Percentiles rank a stretch among this genome's conserved stretches.
These are phyloP conservation scores for Panurus biarmicus DNA, from an alignment of 2,113 vertebrate species.

Conservation along the genomic window DNA sequence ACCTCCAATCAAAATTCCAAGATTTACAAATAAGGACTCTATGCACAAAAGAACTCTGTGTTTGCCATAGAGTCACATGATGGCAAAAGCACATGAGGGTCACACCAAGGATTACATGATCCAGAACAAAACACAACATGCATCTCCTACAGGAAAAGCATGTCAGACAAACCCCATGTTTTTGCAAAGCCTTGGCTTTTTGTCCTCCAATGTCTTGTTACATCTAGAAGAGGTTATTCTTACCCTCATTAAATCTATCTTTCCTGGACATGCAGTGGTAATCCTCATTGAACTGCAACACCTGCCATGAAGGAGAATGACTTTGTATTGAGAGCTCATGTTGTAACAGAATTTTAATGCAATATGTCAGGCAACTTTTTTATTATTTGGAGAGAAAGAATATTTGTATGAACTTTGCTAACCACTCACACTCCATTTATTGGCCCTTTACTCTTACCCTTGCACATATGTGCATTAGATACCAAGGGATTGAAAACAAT, in stretches of 20 bases:
- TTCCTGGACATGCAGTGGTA: not conserved
- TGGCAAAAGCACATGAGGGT: conserved; percentile 36
- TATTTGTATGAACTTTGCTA: not conserved
- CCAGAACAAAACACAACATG: not conserved
- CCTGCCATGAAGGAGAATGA: not conserved
- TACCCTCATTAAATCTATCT: not conserved
- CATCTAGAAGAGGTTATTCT: not conserved
- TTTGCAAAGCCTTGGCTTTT: not conserved
- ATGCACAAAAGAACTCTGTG: conserved; percentile 38
- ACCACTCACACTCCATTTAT: not conserved
- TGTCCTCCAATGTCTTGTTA: not conserved
- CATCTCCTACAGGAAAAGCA: not conserved
- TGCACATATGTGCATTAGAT: not conserved
- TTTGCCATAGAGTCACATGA: conserved; percentile 12
- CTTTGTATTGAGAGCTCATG: not conserved
- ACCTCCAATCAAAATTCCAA: not conserved
- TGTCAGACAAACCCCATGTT: not conserved
- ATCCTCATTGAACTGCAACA: not conserved
- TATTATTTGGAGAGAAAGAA: not conserved
- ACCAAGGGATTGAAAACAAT: not conserved
- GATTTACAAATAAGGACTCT: not conserved
- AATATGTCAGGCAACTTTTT: not conserved
- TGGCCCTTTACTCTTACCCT: not conserved
- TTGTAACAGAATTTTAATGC: not conserved
- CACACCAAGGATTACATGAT: conserved; percentile 18